A percentile compares a stretch with the other conserved stretches of the same genome.
Conservation (phyloP, 2,888 invertebrate genomes). For the Apamea sordens region DNA sequence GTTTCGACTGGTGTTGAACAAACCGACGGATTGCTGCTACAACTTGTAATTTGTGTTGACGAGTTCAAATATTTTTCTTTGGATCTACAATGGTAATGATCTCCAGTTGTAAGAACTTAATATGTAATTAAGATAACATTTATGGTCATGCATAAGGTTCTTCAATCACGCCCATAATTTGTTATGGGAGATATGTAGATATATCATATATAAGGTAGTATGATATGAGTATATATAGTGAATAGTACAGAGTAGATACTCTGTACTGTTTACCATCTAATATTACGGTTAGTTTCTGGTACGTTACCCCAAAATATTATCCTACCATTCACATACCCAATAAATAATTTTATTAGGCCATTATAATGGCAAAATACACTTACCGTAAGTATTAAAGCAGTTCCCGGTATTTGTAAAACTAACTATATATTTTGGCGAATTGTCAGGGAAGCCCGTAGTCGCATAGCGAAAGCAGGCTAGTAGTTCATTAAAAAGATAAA, state of each 20-base stretch:
- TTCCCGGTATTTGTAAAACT: conserved; percentile 77
- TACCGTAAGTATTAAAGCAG: conserved; percentile 74
- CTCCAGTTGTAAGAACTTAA: conserved; percentile 33
- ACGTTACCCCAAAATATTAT: conserved; percentile 20
- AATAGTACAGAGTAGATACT: background rate
- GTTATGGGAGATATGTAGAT: background rate
- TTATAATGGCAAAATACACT: conserved; percentile 80
- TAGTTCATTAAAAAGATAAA: conserved; percentile 89
- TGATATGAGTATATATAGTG: too few relatives aligned
- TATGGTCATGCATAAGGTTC: conserved; percentile 18
- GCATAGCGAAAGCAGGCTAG: conserved; percentile 81
- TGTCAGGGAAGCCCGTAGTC: conserved; percentile 79
- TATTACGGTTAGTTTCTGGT: background rate
- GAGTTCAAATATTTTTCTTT: conserved; percentile 63
- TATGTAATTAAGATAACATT: conserved; percentile 39
- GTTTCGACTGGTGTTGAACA: conserved; percentile 74
- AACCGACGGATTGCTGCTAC: conserved; percentile 60
- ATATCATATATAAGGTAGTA: too few relatives aligned
- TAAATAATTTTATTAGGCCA: conserved; percentile 61
- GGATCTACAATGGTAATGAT: conserved; percentile 44
- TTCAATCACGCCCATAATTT: conserved; percentile 2
- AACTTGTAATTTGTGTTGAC: conserved; percentile 62
- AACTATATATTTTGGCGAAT: conserved; percentile 79
- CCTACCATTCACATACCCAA: background rate
- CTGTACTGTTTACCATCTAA: background rate